Percentiles rank a stretch among this genome's conserved stretches.
These are phyloP conservation scores for Caenorhabditis sulstoni DNA, from an alignment of 2,888 invertebrate genomes.

Conservation along the genomic window DNA sequence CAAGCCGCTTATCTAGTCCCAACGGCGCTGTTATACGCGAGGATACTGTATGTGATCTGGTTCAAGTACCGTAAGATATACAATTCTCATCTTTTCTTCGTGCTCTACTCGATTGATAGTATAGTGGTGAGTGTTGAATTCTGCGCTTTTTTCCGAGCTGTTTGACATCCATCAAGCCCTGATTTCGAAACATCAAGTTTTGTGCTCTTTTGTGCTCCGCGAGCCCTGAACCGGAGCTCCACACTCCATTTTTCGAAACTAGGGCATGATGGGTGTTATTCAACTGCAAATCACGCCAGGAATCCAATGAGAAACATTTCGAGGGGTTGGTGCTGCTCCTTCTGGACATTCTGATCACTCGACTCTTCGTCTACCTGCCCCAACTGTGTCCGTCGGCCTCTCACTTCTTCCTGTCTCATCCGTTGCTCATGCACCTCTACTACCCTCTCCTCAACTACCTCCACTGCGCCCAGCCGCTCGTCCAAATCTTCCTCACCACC, in stretches of 20 bases:
- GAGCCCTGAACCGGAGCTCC: too few species aligned
- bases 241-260: not conserved
- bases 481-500: slow-evolving; percentile 45
- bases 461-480: slow-evolving; percentile 31
- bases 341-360: slow-evolving; percentile 40
- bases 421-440: slow-evolving; percentile 34
- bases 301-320: not conserved
- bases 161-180: not conserved
- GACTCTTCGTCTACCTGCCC: slow-evolving; percentile 46
- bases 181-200: too few species aligned
- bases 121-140: slow-evolving; percentile 19
- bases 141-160: not conserved
- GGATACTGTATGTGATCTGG: slow-evolving; percentile 47
- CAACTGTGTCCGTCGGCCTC: slow-evolving; percentile 27
- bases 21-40: slow-evolving; percentile 13
- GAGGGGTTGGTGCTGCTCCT: slow-evolving; percentile 43
- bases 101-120: slow-evolving; percentile 43
- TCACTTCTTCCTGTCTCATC: slow-evolving; percentile 18
- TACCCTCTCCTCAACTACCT: slow-evolving; percentile 48
- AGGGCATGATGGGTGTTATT: not conserved
- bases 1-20: slow-evolving; percentile 34
- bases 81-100: slow-evolving; percentile 38
- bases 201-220: too few species aligned
- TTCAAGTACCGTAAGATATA: slow-evolving; percentile 22
- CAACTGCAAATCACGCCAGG: not conserved